These are phyloP conservation scores for Linepithema humile DNA, from an alignment of 1,140 invertebrate genomes.

Conservation along the genomic window DNA sequence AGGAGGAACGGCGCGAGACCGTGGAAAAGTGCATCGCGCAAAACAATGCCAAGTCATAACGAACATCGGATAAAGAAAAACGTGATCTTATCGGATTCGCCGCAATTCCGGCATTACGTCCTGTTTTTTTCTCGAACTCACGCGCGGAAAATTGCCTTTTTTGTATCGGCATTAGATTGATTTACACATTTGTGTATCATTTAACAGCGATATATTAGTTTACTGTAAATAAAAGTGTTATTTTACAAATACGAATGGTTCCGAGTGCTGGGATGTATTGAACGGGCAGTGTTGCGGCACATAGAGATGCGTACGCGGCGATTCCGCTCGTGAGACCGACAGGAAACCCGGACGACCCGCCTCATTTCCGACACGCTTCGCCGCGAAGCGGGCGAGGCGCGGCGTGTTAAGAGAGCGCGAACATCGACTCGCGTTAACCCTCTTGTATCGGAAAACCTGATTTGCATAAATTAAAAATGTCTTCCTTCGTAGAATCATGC, in stretches of 20 bases:
- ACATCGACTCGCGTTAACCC: slow-evolving; percentile 18
- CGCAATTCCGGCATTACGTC: background rate
- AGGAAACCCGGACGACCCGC: slow-evolving; percentile 32
- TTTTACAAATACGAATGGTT: no score
- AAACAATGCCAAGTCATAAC: slow-evolving; percentile 27
- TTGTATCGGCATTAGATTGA: background rate
- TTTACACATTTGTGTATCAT: background rate
- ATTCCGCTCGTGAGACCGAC: slow-evolving; percentile 45
- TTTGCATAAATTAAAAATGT: slow-evolving; percentile 1
- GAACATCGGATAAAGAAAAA: background rate
- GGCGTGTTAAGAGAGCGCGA: slow-evolving; percentile 3
- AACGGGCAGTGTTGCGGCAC: background rate
- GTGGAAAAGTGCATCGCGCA: slow-evolving; percentile 38
- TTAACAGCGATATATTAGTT: background rate
- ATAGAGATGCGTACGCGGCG: background rate
- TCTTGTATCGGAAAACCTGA: slow-evolving; percentile 20
- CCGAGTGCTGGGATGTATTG: background rate
- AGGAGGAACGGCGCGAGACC: background rate
- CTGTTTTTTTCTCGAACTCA: slow-evolving; percentile 17
- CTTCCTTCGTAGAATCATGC: background rate
- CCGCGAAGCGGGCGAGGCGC: background rate
- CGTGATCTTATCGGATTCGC: background rate
- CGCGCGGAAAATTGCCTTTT: background rate
- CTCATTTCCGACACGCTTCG: slow-evolving; percentile 52
- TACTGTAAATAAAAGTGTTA: no score